phyloP scores from a whole-genome alignment of 2,797 vertebrate species.

The Otolemur crassicaudatus region DNA sequence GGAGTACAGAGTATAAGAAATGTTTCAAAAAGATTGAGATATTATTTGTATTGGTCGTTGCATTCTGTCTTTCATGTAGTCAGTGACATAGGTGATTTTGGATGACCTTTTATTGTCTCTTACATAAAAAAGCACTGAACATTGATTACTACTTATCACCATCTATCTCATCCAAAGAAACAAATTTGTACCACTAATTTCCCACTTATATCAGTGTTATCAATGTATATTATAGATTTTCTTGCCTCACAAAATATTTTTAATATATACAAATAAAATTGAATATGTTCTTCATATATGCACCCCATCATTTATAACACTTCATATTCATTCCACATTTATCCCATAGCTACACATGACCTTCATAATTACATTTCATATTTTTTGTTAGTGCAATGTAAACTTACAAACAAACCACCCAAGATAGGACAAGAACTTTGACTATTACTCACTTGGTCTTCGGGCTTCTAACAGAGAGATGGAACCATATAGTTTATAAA shows the following conservation, averaged over 20 bases:
- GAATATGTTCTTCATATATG: neutral
- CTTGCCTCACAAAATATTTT: neutral
- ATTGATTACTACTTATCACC: neutral
- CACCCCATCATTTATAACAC: fast-evolving
- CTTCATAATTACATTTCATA: neutral
- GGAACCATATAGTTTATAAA: neutral
- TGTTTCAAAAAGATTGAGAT: neutral
- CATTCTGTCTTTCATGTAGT: neutral
- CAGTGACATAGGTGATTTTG: neutral
- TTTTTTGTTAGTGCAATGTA: neutral
- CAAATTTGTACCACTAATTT: no score
- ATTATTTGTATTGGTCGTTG: neutral
- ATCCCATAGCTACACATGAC: neutral
- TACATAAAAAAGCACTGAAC: neutral
- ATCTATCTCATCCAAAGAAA: neutral
- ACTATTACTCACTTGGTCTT: neutral
- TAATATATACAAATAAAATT: neutral
- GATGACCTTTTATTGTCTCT: neutral
- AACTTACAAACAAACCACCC: neutral
- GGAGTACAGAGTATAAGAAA: neutral
- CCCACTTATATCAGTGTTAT: neutral
- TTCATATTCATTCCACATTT: no score
- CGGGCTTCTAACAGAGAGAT: neutral
- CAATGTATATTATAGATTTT: neutral
- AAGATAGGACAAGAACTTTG: neutral